Evolutionary conservation across 2,113 vertebrate species (phyloP).

Genomic region (Sterna hirundo): DNA sequence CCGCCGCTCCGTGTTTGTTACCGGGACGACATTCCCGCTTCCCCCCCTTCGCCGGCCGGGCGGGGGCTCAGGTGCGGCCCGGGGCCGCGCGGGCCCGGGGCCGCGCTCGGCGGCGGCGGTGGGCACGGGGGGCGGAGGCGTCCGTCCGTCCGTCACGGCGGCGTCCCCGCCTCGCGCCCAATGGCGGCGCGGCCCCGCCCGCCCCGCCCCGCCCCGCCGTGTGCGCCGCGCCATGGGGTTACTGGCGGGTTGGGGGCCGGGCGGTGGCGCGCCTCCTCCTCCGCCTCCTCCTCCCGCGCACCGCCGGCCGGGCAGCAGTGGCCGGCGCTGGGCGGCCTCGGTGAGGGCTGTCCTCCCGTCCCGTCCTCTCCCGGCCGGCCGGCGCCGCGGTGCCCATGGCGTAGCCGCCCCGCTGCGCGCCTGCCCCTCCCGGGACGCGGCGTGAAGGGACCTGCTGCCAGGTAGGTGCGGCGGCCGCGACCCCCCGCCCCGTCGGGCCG

Average conservation of each 20-base stretch:
- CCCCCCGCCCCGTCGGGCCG: not conserved
- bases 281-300: not conserved
- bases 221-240: conserved; percentile 43
- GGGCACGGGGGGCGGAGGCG: not conserved
- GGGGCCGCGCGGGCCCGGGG: not conserved
- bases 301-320: not conserved
- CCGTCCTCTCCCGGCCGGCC: not conserved
- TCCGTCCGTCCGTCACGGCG: not conserved
- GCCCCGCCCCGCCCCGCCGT: conserved; percentile 2
- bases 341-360: not conserved
- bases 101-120: not conserved
- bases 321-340: not conserved
- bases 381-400: not conserved
- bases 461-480: not conserved
- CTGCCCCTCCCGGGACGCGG: not conserved
- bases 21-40: not conserved
- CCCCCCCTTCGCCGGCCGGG: not conserved
- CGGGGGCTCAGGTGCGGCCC: not conserved
- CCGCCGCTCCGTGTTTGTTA: not conserved
- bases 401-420: not conserved
- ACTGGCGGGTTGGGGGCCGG: conserved; percentile 25
- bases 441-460: not conserved
- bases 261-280: not conserved
- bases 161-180: not conserved
- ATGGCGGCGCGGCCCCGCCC: not conserved